phyloP scores from a whole-genome alignment of 92 coral and sea anemone species.

The Porites lobata region DNA sequence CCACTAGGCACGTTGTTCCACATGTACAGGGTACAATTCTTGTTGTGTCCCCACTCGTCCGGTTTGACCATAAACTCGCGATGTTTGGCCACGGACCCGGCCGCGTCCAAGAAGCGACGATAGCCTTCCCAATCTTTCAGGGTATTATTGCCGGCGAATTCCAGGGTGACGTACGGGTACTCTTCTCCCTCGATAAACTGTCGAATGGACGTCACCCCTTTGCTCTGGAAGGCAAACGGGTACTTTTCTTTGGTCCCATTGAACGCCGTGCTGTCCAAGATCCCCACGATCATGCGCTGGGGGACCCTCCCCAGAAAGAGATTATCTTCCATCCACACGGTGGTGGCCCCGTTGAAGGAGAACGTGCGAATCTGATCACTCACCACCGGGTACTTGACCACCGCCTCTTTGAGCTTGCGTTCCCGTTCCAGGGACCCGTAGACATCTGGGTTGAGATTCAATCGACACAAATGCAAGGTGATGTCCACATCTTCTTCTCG shows the following conservation, averaged over 20 bases:
- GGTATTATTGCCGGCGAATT: neutral
- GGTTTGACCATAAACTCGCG: neutral
- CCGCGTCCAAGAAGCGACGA: neutral
- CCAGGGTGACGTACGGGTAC: neutral
- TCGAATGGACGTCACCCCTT: neutral
- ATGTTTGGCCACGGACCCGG: neutral
- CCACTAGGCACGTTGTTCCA: neutral
- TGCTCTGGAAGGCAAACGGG: neutral
- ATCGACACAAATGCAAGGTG: no score
- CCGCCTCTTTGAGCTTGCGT: no score
- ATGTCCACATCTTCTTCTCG: no score
- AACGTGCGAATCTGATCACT: no score
- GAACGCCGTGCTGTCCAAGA: neutral
- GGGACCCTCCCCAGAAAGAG: neutral
- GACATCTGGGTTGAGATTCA: no score
- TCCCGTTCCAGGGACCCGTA: no score
- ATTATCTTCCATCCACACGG: no score
- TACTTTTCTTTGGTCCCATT: neutral
- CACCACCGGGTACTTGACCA: no score
- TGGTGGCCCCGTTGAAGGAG: no score
- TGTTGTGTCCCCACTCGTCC: neutral
- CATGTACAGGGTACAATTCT: neutral
- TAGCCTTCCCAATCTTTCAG: neutral
- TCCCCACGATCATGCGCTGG: neutral
- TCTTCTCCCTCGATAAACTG: neutral